phyloP scores from a whole-genome alignment of 2,797 vertebrate species.

The Pangasius djambal region DNA sequence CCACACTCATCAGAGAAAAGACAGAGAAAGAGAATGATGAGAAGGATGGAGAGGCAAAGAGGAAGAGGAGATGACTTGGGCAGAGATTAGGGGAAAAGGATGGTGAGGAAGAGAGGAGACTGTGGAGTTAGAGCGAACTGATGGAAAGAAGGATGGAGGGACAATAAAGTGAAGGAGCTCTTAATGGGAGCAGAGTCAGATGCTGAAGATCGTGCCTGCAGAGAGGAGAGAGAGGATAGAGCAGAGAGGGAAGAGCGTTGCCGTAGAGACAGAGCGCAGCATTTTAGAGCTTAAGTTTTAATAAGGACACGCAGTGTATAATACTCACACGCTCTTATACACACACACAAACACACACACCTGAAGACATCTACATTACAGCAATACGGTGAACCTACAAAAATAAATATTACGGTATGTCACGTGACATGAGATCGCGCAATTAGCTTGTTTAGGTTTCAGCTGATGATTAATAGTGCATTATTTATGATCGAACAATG shows the following conservation, averaged over 20 bases:
- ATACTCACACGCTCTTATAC: slow-evolving; percentile 20
- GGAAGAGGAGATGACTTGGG: slow-evolving; percentile 19
- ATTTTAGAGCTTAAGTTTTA: slow-evolving; percentile 67
- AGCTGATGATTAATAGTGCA: not conserved
- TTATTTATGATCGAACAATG: not conserved
- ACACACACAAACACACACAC: slow-evolving; percentile 33
- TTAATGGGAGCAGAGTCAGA: slow-evolving; percentile 30
- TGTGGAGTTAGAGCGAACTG: slow-evolving; percentile 15
- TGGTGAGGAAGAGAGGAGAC: slow-evolving; percentile 1
- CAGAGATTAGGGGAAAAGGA: slow-evolving; percentile 30
- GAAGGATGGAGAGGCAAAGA: slow-evolving; percentile 5
- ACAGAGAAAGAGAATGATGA: slow-evolving; percentile 33
- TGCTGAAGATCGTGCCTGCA: slow-evolving; percentile 31
- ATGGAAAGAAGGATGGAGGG: slow-evolving; percentile 45
- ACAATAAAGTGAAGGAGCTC: slow-evolving; percentile 27
- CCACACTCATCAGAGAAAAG: slow-evolving; percentile 65
- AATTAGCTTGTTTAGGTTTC: slow-evolving; percentile 13
- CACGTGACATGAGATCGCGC: not conserved
- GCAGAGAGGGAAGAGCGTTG: slow-evolving; percentile 62
- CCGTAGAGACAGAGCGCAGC: slow-evolving; percentile 70
- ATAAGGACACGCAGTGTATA: slow-evolving; percentile 67
- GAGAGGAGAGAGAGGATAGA: slow-evolving; percentile 4
- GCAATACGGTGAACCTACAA: not conserved
- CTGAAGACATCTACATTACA: not conserved
- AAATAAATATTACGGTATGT: not conserved